Percentiles rank a stretch among this genome's conserved stretches.
Conservation (phyloP, 2,113 vertebrate genomes). For the Oryzias javanicus region DNA sequence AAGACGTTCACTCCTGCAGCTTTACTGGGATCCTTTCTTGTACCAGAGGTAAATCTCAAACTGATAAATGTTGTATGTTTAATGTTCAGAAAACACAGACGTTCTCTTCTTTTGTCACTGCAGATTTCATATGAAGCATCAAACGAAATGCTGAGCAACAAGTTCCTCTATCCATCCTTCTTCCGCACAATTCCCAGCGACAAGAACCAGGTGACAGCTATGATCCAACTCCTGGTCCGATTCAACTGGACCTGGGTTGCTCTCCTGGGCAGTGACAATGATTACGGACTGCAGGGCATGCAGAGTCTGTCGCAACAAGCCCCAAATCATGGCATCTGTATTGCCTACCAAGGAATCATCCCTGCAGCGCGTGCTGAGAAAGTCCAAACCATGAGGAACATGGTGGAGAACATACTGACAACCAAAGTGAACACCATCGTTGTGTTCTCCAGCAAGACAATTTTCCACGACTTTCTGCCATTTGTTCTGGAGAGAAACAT, state of each 20-base stretch:
- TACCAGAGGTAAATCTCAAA: constrained; percentile 77
- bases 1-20: constrained; percentile 67
- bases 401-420: constrained; percentile 63
- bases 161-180: constrained; percentile 69
- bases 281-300: constrained; percentile 78
- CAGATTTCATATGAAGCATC: constrained; percentile 84
- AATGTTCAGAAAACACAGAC: not conserved
- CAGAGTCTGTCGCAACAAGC: constrained; percentile 63
- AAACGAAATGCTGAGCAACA: constrained; percentile 76
- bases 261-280: constrained; percentile 77
- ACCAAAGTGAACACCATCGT: constrained; percentile 76
- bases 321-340: constrained; percentile 61
- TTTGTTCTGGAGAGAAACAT: constrained; percentile 74
- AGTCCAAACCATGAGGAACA: constrained; percentile 46
- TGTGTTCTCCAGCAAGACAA: constrained; percentile 76
- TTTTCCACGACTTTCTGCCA: constrained; percentile 64
- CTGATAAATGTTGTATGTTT: not conserved
- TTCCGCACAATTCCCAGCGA: constrained; percentile 82
- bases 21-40: constrained; percentile 74
- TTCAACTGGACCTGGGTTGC: constrained; percentile 84
- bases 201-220: constrained; percentile 77
- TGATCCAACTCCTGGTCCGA: constrained; percentile 70
- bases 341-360: constrained; percentile 81
- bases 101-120: not conserved
- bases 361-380: constrained; percentile 41